Conservation (phyloP, 2,113 vertebrate species). For the Leptodactylus fuscus region DNA sequence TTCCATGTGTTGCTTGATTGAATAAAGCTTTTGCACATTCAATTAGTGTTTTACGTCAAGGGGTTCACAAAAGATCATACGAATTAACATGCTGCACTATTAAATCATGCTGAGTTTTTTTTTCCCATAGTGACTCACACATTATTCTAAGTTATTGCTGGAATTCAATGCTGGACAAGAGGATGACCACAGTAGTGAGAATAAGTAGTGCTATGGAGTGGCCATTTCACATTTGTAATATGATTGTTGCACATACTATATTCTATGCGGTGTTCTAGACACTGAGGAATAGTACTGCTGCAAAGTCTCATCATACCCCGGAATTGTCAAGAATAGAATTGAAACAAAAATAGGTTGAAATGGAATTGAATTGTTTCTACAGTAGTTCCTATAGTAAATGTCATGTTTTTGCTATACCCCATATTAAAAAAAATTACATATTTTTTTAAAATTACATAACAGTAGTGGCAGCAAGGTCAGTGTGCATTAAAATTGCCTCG, state of each 20-base stretch:
- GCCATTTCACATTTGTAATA: conserved; percentile 45
- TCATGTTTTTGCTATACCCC: too few species aligned
- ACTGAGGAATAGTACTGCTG: background rate
- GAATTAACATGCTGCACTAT: conserved; percentile 40
- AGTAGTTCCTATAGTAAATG: too few species aligned
- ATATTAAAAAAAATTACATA: background rate
- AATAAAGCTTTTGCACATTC: conserved; percentile 52
- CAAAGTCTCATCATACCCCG: background rate
- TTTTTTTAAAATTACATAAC: background rate
- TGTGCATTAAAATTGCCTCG: background rate
- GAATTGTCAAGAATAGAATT: background rate
- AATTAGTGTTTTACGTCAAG: conserved; percentile 46
- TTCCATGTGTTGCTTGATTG: conserved; percentile 39
- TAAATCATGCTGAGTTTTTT: background rate
- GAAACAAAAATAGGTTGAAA: too few species aligned
- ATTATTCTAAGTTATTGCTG: conserved; percentile 18
- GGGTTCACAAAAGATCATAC: conserved; percentile 28
- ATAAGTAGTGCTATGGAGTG: background rate
- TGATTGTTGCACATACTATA: background rate
- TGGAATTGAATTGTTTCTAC: too few species aligned
- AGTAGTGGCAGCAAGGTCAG: background rate
- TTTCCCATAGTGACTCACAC: background rate
- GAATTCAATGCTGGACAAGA: conserved; percentile 22
- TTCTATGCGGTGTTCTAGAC: too few species aligned
- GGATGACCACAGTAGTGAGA: background rate